Evolutionary conservation across 1,140 invertebrate genomes (phyloP), one percentile per base, ranked within the genome.

Genomic region (Plectrocnemia conspersa): DNA sequence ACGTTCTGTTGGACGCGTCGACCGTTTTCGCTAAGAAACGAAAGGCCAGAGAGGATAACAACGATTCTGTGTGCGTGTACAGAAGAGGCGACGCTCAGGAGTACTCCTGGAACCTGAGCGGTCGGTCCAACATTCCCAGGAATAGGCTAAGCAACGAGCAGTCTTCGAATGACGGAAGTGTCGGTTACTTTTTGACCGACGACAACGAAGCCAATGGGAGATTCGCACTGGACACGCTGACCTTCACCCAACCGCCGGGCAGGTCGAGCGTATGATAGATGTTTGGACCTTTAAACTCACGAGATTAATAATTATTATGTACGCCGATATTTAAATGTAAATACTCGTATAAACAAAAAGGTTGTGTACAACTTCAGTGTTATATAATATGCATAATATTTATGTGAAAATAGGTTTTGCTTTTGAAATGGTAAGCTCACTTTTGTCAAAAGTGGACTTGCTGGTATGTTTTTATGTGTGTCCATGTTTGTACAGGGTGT

Each of bases 1-100:
- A 75, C 29, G 72, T 73, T 55, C 68, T 71, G 0, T 71, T 74
- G 53, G 73, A 76, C 42, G 71, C 73, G 3, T 73, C 74, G 2
- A 74, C 73, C 23, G 44, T 76, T 11, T 76, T 74, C 49, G 68
- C 73, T 7, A 75, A 74, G 52, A 48, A 73, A 9, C 70, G 71
- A 70, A 35, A 47, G 22, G 46, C 54, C 9, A 24, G 32, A 19
- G 40, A 41, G 21, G 47, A 54, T 10, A 27, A 38, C 25, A 47
- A 61, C n/a, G 55, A 61, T 36, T 52, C 52, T 2, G 59, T 61
- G 3, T 55, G 55, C 48, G 59, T 58, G 6, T 58, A 58, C 21
- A 38, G 54, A 25, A 27, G 40, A 10, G 48, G 52, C 1, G 41
- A 41, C 19, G 48, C 29, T 18, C 52, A 54, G 19, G 55, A 61